Conservation (phyloP, 2,888 invertebrate species). For the Drosophila aldrichi region DNA sequence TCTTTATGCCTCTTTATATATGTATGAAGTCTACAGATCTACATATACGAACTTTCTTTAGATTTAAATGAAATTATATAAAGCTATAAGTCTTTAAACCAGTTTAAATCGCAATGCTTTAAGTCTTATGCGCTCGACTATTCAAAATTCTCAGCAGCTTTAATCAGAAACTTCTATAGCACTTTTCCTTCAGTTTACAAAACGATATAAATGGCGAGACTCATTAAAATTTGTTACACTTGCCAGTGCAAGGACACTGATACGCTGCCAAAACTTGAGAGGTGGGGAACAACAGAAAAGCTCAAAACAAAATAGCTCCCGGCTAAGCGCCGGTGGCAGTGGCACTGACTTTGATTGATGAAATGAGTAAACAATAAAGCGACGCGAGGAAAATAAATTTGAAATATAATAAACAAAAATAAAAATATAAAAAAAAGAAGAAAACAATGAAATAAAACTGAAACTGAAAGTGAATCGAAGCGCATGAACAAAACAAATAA, state of each 20-base stretch:
- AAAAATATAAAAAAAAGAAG: neutral
- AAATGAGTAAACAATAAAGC: slow-evolving; percentile 51
- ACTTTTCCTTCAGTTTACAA: neutral
- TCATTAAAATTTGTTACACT: slow-evolving; percentile 55
- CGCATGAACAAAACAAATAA: slow-evolving; percentile 59
- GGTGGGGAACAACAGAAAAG: neutral
- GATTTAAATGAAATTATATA: too few species aligned
- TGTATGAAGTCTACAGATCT: too few species aligned
- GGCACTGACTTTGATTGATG: slow-evolving; percentile 64
- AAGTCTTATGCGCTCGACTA: neutral
- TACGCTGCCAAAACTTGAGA: slow-evolving; percentile 40
- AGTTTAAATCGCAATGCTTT: neutral
- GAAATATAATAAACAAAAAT: slow-evolving; percentile 10
- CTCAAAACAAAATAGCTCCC: slow-evolving; percentile 12
- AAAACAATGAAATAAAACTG: slow-evolving; percentile 23
- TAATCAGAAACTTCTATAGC: neutral
- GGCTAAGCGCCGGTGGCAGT: slow-evolving; percentile 30
- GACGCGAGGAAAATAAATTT: slow-evolving; percentile 44
- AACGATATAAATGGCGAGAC: slow-evolving; percentile 19
- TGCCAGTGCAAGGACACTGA: slow-evolving; percentile 56
- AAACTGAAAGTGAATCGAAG: slow-evolving; percentile 66
- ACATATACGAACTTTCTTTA: too few species aligned
- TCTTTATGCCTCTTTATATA: too few species aligned
- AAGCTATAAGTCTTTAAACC: too few species aligned
- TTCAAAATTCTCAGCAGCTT: fast-evolving